phyloP scores from a whole-genome alignment of 2,113 vertebrate genomes.

The Otus sunia region DNA sequence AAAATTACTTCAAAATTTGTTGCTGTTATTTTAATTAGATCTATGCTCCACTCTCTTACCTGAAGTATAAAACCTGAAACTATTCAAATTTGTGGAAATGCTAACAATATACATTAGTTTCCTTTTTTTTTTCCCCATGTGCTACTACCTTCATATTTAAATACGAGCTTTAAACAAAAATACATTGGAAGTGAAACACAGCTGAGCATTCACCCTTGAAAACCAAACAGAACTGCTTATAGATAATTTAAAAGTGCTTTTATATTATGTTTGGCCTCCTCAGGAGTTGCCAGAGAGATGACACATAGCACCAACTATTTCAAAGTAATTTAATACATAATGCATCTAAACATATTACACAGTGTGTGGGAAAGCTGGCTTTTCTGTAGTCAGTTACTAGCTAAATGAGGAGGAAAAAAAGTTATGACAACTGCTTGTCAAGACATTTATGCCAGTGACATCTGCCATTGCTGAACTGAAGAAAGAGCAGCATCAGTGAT shows the following conservation, averaged over 20 bases:
- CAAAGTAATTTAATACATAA: background rate
- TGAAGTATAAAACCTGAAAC: background rate
- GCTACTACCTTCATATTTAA: background rate
- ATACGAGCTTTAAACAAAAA: background rate
- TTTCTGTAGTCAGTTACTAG: background rate
- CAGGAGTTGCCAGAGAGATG: background rate
- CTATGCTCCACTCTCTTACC: background rate
- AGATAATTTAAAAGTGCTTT: background rate
- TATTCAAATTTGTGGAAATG: background rate
- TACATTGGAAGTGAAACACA: background rate
- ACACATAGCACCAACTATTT: background rate
- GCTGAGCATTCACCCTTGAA: background rate
- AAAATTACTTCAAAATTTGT: background rate
- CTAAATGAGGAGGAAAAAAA: background rate
- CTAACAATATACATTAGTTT: background rate
- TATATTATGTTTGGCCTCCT: constrained; percentile 1
- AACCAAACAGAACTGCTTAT: background rate
- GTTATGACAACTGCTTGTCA: constrained; percentile 19
- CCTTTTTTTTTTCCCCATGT: background rate
- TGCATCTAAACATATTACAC: background rate
- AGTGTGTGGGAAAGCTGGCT: constrained; percentile 1
- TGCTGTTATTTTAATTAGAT: background rate
- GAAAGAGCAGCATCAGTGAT: background rate
- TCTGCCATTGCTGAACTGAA: constrained; percentile 1
- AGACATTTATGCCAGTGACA: background rate